phyloP scores from a whole-genome alignment of 2,797 vertebrate genomes.

The Lophius americanus region DNA sequence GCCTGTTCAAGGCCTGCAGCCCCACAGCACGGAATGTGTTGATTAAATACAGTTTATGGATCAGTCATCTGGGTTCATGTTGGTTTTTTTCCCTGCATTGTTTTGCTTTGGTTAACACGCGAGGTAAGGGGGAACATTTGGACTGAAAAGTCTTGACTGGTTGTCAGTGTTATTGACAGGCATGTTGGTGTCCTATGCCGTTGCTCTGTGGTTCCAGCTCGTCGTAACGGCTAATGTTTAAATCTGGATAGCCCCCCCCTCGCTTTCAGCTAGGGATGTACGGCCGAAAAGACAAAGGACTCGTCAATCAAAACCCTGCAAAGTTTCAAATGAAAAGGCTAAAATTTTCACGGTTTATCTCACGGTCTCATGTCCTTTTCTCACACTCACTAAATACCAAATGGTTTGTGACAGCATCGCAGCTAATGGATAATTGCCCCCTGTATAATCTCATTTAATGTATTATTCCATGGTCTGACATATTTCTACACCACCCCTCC shows the following conservation, averaged over 20 bases:
- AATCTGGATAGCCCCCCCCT: constrained; percentile 49
- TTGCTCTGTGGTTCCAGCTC: constrained; percentile 38
- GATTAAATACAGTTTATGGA: constrained; percentile 62
- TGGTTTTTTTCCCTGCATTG: constrained; percentile 52
- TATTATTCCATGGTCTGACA: constrained; percentile 47
- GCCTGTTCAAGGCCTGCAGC: constrained; percentile 35
- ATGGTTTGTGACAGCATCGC: constrained; percentile 53
- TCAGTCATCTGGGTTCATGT: constrained; percentile 39
- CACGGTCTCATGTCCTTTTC: constrained; percentile 39
- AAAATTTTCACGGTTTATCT: constrained; percentile 49
- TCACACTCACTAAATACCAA: constrained; percentile 29
- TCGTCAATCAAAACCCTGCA: constrained; percentile 53
- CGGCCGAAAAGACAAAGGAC: constrained; percentile 53
- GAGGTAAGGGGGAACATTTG: not conserved
- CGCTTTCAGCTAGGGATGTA: constrained; percentile 67
- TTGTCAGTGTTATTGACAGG: constrained; percentile 46
- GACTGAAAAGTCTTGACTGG: constrained; percentile 2
- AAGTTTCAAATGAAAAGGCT: constrained; percentile 56
- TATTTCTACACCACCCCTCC: constrained; percentile 31
- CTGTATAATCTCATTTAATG: constrained; percentile 49
- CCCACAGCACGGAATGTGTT: constrained; percentile 61
- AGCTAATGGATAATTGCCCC: constrained; percentile 58
- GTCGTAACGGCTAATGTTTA: constrained; percentile 49
- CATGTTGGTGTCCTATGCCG: constrained; percentile 54
- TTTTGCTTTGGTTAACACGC: constrained; percentile 52